A percentile compares a stretch with the other conserved stretches of the same genome.
phyloP scores from a whole-genome alignment of 2,888 invertebrate species.

The Acrobasis consociella region DNA sequence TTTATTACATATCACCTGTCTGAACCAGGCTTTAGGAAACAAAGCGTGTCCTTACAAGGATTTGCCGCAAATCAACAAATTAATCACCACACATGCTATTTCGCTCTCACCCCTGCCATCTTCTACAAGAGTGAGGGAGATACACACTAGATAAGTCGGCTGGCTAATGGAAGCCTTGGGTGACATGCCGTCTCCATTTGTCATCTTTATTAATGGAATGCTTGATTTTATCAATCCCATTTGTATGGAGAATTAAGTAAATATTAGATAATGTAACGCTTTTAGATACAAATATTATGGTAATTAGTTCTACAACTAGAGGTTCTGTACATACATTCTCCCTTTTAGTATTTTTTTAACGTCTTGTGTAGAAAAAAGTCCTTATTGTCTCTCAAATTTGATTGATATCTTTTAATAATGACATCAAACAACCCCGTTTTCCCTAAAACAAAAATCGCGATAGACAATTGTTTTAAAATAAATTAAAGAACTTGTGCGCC shows the following conservation, averaged over 20 bases:
- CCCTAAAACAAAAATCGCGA: too few relatives aligned
- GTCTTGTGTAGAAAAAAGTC: too few relatives aligned
- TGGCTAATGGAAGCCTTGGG: conserved; percentile 17
- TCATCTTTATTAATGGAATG: conserved; percentile 10
- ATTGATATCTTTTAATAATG: too few relatives aligned
- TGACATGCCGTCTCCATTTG: conserved; percentile 10
- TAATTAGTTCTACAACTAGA: too few relatives aligned
- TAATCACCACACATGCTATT: neutral
- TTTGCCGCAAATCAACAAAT: conserved; percentile 3
- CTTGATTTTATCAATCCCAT: conserved; percentile 9
- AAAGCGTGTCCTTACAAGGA: conserved; percentile 6
- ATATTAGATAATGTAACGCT: neutral
- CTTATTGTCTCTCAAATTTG: too few relatives aligned
- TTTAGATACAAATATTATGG: neutral
- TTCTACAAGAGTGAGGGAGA: conserved; percentile 7
- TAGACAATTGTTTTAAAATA: too few relatives aligned
- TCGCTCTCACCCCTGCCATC: neutral
- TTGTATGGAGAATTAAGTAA: conserved; percentile 8
- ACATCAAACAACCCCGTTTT: too few relatives aligned
- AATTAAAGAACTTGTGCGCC: too few relatives aligned
- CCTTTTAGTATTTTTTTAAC: too few relatives aligned
- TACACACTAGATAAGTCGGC: conserved; percentile 1
- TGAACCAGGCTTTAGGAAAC: neutral
- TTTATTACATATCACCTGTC: neutral
- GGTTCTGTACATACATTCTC: too few relatives aligned